Evolutionary conservation across 2,888 invertebrate genomes (phyloP).

Genomic region (Spilarctia lutea): DNA sequence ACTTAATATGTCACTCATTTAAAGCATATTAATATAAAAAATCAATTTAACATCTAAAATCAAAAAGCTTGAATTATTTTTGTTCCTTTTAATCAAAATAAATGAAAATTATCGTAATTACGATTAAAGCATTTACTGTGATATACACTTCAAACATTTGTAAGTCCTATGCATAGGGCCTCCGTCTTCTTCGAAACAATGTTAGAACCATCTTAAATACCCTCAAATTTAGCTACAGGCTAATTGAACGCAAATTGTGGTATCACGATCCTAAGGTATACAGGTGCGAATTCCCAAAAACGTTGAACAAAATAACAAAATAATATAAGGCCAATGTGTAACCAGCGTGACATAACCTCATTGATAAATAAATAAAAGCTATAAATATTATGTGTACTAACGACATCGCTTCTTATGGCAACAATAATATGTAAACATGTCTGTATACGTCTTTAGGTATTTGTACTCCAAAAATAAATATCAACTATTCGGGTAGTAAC

Average conservation of each 20-base stretch:
- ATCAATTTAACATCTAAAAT: no score
- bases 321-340: not conserved
- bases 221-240: not conserved
- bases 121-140: no score
- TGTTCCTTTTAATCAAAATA: no score
- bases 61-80: no score
- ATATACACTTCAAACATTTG: not conserved
- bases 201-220: not conserved
- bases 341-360: not conserved
- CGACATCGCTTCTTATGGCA: not conserved
- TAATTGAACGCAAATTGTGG: conserved; percentile 11
- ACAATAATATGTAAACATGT: not conserved
- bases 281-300: conserved; percentile 17
- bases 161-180: not conserved
- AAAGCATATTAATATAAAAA: no score
- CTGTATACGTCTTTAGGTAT: not conserved
- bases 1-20: not conserved
- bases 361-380: not conserved
- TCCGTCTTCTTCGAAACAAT: not conserved
- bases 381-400: not conserved
- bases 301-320: not conserved
- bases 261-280: conserved; percentile 8
- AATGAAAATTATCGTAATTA: no score
- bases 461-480: not conserved
- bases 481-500: not conserved